phyloP scores from a whole-genome alignment of 2,888 invertebrate species.

The Lasioglossum zephyrum region DNA sequence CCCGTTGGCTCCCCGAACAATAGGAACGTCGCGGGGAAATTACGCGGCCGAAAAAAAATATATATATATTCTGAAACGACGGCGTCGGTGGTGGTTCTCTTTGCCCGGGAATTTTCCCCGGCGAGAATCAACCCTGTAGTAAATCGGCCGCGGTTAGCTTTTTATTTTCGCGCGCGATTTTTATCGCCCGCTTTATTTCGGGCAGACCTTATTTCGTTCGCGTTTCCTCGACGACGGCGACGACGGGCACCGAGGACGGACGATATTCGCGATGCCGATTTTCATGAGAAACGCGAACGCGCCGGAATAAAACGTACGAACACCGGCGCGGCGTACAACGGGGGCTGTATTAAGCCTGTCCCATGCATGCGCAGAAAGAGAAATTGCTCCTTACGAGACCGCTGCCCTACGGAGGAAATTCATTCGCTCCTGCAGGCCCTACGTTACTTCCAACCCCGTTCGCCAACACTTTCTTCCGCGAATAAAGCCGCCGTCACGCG shows the following conservation, averaged over 20 bases:
- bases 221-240: constrained; percentile 19
- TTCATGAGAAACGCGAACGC: constrained; percentile 46
- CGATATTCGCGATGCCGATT: constrained; percentile 38
- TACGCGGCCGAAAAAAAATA: not conserved
- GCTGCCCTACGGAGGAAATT: constrained; percentile 31
- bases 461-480: not conserved
- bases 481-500: not conserved
- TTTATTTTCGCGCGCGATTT: constrained; percentile 33
- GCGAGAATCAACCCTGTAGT: constrained; percentile 14
- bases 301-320: constrained; percentile 57
- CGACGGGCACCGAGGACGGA: not conserved
- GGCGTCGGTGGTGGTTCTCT: not conserved
- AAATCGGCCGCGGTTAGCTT: constrained; percentile 16
- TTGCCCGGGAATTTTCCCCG: constrained; percentile 12
- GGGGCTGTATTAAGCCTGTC: constrained; percentile 61
- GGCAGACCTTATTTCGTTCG: constrained; percentile 26
- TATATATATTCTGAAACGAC: not conserved
- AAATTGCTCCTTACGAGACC: constrained; percentile 53
- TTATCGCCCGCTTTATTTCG: constrained; percentile 45
- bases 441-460: no score
- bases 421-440: constrained; percentile 19
- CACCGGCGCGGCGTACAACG: constrained; percentile 19
- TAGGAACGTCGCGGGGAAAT: not conserved
- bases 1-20: not conserved
- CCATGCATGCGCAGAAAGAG: constrained; percentile 47